Conservation (phyloP, 2,888 invertebrate genomes). For the Tenthredo livida region DNA sequence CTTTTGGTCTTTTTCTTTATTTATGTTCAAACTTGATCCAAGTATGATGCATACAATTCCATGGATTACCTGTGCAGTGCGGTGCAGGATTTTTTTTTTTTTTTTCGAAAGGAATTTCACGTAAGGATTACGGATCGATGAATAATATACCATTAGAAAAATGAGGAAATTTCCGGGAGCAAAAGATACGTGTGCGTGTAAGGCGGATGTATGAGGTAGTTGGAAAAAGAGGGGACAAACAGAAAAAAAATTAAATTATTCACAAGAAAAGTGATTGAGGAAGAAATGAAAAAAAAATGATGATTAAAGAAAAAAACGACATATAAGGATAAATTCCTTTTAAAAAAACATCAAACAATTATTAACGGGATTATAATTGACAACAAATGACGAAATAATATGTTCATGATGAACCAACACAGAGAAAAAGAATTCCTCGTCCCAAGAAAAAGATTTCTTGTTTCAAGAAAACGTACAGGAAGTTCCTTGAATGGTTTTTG, state of each 20-base stretch:
- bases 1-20: slow-evolving; percentile 81
- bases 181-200: slow-evolving; percentile 22
- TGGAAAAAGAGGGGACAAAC: slow-evolving; percentile 53
- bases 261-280: not conserved
- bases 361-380: not conserved
- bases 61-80: slow-evolving; percentile 80
- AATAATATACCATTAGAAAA: slow-evolving; percentile 44
- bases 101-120: not conserved
- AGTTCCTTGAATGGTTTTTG: no score
- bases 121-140: slow-evolving; percentile 33
- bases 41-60: slow-evolving; percentile 82
- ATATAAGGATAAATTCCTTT: slow-evolving; percentile 51
- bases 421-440: no score
- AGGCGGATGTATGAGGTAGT: slow-evolving; percentile 52
- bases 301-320: slow-evolving; percentile 57
- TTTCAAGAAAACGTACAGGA: no score
- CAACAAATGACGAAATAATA: not conserved
- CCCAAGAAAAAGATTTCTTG: no score
- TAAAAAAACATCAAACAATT: not conserved
- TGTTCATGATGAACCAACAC: no score
- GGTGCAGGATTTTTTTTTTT: not conserved
- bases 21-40: slow-evolving; percentile 82
- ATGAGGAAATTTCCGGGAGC: not conserved
- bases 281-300: slow-evolving; percentile 58
- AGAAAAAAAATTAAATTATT: slow-evolving; percentile 55